phyloP scores from a whole-genome alignment of 53 echinoderm and acorn worm genomes.

The Patiria pectinifera region DNA sequence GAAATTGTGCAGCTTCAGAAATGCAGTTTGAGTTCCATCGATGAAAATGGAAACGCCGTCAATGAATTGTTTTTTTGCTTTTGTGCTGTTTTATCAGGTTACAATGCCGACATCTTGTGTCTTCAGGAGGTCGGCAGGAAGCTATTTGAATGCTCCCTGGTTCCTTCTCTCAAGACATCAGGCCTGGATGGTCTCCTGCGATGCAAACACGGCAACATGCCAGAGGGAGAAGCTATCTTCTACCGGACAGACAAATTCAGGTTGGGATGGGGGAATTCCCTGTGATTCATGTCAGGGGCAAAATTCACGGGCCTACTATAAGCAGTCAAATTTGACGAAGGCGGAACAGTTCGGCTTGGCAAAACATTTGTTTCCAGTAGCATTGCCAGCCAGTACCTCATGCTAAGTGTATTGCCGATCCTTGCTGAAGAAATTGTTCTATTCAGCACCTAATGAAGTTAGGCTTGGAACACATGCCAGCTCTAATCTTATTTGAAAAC shows the following conservation, averaged over 20 bases:
- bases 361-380: too few species aligned
- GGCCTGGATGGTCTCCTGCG: conserved; percentile 74
- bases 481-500: too few species aligned
- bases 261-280: conserved; percentile 35
- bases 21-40: too few species aligned
- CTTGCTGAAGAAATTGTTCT: too few species aligned
- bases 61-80: neutral
- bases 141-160: conserved; percentile 71
- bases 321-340: too few species aligned
- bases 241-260: conserved; percentile 82
- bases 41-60: too few species aligned
- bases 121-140: conserved; percentile 91
- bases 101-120: conserved; percentile 91
- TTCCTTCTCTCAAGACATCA: conserved; percentile 65
- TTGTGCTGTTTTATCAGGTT: conserved; percentile 64
- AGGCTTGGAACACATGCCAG: too few species aligned
- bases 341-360: too few species aligned
- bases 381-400: too few species aligned
- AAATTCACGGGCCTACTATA: neutral
- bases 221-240: conserved; percentile 96
- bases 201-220: conserved; percentile 69
- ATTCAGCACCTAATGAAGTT: too few species aligned
- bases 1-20: too few species aligned
- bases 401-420: too few species aligned
- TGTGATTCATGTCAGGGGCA: neutral